These are phyloP conservation scores for Mobula hypostoma DNA, from an alignment of 2,113 vertebrate species.

Conservation along the genomic window DNA sequence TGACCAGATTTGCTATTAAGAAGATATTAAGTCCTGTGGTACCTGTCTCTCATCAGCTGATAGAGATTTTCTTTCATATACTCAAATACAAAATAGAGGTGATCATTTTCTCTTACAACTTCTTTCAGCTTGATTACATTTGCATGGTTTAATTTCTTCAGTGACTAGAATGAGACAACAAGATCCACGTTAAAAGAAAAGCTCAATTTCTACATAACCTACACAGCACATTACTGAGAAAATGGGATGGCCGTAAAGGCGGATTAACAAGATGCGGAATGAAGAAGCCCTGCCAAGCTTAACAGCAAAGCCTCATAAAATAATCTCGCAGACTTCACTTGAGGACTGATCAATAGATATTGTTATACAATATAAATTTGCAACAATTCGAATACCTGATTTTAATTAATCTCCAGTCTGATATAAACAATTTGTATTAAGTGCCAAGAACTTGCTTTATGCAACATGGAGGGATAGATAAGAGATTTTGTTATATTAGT, in stretches of 20 bases:
- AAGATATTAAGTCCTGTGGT: conserved; percentile 29
- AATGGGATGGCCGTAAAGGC: conserved; percentile 27
- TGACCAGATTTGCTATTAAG: background rate
- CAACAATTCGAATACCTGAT: background rate
- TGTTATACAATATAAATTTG: background rate
- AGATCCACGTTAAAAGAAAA: conserved; percentile 39
- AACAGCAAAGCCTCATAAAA: background rate
- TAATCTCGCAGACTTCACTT: background rate
- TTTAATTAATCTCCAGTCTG: background rate
- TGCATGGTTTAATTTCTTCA: conserved; percentile 73
- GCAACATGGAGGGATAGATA: background rate
- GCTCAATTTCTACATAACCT: conserved; percentile 10
- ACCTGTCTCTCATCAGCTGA: conserved; percentile 77
- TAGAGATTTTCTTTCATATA: conserved; percentile 81
- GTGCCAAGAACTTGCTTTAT: background rate
- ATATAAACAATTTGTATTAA: background rate
- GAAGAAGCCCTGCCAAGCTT: background rate
- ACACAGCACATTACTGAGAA: conserved; percentile 1
- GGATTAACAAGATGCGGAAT: background rate
- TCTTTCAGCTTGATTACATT: conserved; percentile 74
- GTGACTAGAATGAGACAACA: conserved; percentile 57
- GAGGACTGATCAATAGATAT: background rate
- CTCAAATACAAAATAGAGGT: conserved; percentile 74
- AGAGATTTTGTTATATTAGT: background rate
- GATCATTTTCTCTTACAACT: conserved; percentile 73